A percentile compares a stretch with the other conserved stretches of the same genome.
These are phyloP conservation scores for Chrysogorgia sp. DNA, from an alignment of 92 coral and sea anemone species.

Conservation along the genomic window DNA sequence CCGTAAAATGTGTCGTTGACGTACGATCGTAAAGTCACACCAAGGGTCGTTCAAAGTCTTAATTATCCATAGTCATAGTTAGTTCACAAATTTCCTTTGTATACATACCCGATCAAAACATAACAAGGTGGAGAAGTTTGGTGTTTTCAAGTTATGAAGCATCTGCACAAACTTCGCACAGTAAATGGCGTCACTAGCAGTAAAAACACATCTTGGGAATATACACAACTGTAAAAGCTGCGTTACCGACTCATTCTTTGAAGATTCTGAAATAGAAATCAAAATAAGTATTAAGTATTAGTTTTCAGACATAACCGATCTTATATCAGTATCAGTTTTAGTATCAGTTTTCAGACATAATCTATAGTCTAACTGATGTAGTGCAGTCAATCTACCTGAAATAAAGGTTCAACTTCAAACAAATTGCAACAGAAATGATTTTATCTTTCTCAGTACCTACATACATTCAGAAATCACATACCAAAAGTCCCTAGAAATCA, in stretches of 20 bases:
- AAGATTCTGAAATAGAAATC: conserved; percentile 70
- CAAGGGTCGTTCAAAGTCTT: neutral
- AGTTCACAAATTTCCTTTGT: no score
- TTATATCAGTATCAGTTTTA: no score
- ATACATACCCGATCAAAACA: conserved; percentile 93
- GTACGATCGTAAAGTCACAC: neutral
- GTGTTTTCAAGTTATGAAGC: conserved; percentile 97
- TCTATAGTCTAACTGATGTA: no score
- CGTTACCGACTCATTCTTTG: conserved; percentile 97
- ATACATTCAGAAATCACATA: no score
- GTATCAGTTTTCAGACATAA: no score
- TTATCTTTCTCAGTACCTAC: no score
- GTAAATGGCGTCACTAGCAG: conserved; percentile 97
- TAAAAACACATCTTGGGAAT: conserved; percentile 97
- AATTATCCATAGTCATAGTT: neutral
- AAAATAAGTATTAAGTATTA: neutral
- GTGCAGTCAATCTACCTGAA: no score
- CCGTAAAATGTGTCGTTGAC: neutral
- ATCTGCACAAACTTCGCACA: conserved; percentile 99
- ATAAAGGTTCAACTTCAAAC: no score
- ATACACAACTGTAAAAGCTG: conserved; percentile 98
- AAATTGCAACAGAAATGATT: no score
- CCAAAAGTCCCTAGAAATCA: no score
- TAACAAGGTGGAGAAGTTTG: conserved; percentile 93
- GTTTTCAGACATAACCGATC: no score